Base-by-base conservation (phyloP, 2,113 vertebrate species). In the Zeus faber region DNA sequence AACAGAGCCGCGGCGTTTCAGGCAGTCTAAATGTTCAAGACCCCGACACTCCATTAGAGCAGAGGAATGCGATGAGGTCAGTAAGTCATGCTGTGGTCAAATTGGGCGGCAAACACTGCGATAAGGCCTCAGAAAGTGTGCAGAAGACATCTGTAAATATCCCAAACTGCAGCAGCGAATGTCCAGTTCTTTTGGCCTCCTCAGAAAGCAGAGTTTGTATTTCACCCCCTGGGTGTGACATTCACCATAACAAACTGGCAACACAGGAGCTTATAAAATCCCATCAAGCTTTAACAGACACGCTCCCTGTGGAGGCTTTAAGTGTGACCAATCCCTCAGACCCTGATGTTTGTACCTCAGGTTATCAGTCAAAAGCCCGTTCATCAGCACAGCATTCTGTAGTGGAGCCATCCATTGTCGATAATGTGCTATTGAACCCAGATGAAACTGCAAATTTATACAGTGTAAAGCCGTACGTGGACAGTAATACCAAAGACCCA, bases 401-500 rank as follows among this genome's bases (percentile, higher is more conserved):
- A 37, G 63, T 62, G n/a, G 54, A 52, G 41, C 14, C 6, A 0
- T 35, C 41, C 16, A 14, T 6, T 14, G 41, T 60, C 31, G 39
- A 60, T 48, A 54, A 56, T 14, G 27, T 4, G 6, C 50, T 49
- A 16, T 62, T 52, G 44, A 43, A n/a, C 45, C 3, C 24, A 2
- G 20, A 67, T 23, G 41, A 18, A 43, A 33, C 44, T 21, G 45
- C 49, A 39, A 54, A 37, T 25, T 14, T 49, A 4, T 40, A 39
- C 48, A 52, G 49, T 4, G 22, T n/a, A 1, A 49, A 67, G 22
- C 47, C 25, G 2, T 48, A 3, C 61, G 49, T 26, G 29, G 49
- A 49, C 44, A 49, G 44, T 4, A 71, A 62, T 26, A 10, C 56
- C 24, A 70, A 79, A 52, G 59, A 51, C 22, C 3, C 5, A 1